Conservation (phyloP, 1,140 invertebrate genomes). For the Drosophila sulfurigaster region DNA sequence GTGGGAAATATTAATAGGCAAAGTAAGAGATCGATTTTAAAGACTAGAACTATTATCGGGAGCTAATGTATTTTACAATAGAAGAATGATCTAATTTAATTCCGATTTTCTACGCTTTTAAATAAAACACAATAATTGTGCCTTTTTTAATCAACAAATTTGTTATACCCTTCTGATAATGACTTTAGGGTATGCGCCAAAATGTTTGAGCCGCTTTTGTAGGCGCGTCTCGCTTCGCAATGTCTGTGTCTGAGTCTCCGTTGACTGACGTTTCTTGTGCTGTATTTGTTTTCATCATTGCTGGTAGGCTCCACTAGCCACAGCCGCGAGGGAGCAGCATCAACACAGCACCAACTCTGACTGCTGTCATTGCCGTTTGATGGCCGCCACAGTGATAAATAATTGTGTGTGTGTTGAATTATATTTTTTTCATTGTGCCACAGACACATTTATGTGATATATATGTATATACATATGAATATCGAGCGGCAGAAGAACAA, state of each 20-base stretch:
- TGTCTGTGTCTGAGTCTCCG: conserved; percentile 26
- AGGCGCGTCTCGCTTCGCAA: conserved; percentile 57
- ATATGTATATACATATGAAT: conserved; percentile 20
- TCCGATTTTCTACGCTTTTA: too few relatives aligned
- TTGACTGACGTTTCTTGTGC: conserved; percentile 76
- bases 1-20: neutral
- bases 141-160: too few relatives aligned
- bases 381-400: conserved; percentile 65
- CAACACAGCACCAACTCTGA: conserved; percentile 47
- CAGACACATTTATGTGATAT: conserved; percentile 23
- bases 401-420: conserved; percentile 79
- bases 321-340: conserved; percentile 24
- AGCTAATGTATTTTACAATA: too few relatives aligned
- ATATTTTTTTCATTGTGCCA: conserved; percentile 60
- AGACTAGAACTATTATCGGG: too few relatives aligned
- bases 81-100: too few relatives aligned
- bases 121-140: too few relatives aligned
- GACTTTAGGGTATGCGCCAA: conserved; percentile 24
- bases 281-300: conserved; percentile 49
- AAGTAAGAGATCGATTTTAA: too few relatives aligned
- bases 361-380: conserved; percentile 52
- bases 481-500: conserved; percentile 37
- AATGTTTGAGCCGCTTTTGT: conserved; percentile 68
- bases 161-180: neutral
- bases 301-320: conserved; percentile 6